phyloP scores from a whole-genome alignment of 2,888 invertebrate species.

The Orthosia cruda region DNA sequence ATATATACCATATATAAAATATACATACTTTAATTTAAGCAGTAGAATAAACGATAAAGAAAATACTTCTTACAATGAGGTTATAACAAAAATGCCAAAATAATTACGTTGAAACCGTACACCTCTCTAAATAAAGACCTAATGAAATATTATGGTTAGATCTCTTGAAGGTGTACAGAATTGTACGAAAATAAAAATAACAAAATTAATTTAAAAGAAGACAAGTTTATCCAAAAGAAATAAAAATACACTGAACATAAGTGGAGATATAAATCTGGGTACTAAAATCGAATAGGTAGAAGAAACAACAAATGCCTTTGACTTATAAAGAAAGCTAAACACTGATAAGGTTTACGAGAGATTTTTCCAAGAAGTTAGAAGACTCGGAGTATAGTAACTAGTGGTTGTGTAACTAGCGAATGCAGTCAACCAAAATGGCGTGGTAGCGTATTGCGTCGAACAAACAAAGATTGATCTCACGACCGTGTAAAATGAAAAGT shows the following conservation, averaged over 20 bases:
- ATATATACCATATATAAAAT: too few relatives aligned
- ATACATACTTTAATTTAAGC: background rate
- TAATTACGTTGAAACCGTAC: background rate
- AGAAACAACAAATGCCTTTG: slow-evolving; percentile 41
- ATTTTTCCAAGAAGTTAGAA: slow-evolving; percentile 45
- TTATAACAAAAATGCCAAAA: slow-evolving; percentile 6
- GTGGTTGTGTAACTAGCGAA: slow-evolving; percentile 67
- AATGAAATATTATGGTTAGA: slow-evolving; percentile 7
- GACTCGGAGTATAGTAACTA: slow-evolving; percentile 39
- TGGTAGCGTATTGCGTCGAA: slow-evolving; percentile 71
- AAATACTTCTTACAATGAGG: slow-evolving; percentile 16
- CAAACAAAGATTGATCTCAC: slow-evolving; percentile 76
- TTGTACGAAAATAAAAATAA: background rate
- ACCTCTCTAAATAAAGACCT: background rate
- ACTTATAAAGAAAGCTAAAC: slow-evolving; percentile 47
- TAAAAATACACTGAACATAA: slow-evolving; percentile 14
- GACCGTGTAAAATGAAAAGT: slow-evolving; percentile 71
- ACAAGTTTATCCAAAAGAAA: slow-evolving; percentile 18
- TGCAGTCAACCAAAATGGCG: slow-evolving; percentile 73
- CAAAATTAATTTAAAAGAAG: slow-evolving; percentile 2
- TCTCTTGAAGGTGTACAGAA: background rate
- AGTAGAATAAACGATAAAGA: slow-evolving; percentile 5
- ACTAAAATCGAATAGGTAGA: slow-evolving; percentile 29
- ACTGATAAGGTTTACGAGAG: slow-evolving; percentile 43
- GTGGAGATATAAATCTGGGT: slow-evolving; percentile 32